Evolutionary conservation across 2,797 vertebrate species (phyloP).

Genomic region (Pelodytes ibericus): DNA sequence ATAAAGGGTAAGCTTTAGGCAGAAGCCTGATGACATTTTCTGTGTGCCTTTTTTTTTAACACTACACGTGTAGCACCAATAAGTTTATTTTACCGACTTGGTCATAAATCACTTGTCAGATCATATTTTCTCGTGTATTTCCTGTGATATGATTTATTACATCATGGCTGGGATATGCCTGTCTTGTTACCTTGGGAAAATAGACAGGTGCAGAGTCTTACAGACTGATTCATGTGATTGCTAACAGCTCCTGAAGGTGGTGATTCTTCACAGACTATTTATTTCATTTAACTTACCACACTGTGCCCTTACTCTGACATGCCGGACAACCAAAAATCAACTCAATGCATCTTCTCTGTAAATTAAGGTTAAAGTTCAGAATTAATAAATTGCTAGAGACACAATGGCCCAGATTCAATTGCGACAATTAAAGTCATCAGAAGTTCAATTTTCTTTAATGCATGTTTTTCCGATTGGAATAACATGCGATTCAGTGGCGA

Average conservation of each 20-base stretch:
- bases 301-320: not conserved
- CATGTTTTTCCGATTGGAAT: too few relatives aligned
- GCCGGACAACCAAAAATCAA: not conserved
- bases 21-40: not conserved
- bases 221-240: conserved; percentile 9
- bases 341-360: not conserved
- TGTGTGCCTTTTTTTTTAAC: not conserved
- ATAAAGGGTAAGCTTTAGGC: too few relatives aligned
- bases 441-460: too few relatives aligned
- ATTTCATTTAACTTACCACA: conserved; percentile 10
- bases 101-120: conserved; percentile 16
- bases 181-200: conserved; percentile 32
- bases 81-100: not conserved
- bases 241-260: conserved; percentile 13
- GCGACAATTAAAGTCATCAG: too few relatives aligned
- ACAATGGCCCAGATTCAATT: too few relatives aligned
- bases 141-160: conserved; percentile 19
- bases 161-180: conserved; percentile 17
- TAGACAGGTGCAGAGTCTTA: conserved; percentile 13
- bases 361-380: not conserved
- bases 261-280: conserved; percentile 6
- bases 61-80: not conserved
- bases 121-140: conserved; percentile 7
- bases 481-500: too few relatives aligned
- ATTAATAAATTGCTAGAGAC: not conserved